phyloP scores from a whole-genome alignment of 2,113 vertebrate species.

The Scalopus aquaticus region DNA sequence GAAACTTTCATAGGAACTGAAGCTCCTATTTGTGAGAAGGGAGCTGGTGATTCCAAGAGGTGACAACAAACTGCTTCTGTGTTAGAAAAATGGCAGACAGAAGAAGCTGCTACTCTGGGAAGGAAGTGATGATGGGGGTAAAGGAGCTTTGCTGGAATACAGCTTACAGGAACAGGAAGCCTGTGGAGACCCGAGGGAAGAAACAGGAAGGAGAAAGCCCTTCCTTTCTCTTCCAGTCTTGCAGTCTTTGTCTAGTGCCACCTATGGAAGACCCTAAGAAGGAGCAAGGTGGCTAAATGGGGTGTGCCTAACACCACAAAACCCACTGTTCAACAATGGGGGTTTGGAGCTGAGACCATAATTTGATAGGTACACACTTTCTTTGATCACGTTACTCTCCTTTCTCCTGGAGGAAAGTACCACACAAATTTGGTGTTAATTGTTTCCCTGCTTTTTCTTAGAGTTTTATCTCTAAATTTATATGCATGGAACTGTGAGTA shows the following conservation, averaged over 20 bases:
- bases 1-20: background rate
- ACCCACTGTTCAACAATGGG: background rate
- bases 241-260: background rate
- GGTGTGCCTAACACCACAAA: rapidly evolving
- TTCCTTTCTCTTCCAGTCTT: background rate
- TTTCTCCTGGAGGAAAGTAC: background rate
- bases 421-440: background rate
- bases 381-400: background rate
- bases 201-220: background rate
- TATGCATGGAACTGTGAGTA: background rate
- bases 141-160: no score
- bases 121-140: background rate
- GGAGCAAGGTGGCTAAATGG: background rate
- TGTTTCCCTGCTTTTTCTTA: background rate
- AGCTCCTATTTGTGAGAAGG: background rate
- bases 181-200: background rate
- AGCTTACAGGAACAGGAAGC: background rate
- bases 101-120: background rate
- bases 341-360: background rate
- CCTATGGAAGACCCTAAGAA: background rate
- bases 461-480: background rate
- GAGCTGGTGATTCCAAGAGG: background rate
- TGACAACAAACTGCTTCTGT: background rate
- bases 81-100: background rate
- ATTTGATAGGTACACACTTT: rapidly evolving